Conservation (phyloP, 2,888 invertebrate species). For the Ecliptopera silaceata region DNA sequence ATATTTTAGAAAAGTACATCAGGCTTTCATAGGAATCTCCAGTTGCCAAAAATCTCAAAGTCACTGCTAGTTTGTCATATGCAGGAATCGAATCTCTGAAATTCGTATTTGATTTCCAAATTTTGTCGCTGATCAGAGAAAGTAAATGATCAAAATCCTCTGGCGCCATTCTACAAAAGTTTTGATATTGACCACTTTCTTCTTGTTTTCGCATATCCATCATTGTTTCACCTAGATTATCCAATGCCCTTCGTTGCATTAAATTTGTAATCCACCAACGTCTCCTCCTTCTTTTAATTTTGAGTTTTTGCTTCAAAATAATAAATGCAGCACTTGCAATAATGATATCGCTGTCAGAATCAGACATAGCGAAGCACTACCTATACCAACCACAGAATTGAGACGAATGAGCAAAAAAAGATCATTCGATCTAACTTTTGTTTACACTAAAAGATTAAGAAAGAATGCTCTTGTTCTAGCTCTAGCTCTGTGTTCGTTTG, state of each 20-base stretch:
- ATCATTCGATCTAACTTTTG: slow-evolving; percentile 18
- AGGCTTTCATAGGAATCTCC: slow-evolving; percentile 26
- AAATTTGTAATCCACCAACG: slow-evolving; percentile 32
- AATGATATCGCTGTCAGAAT: slow-evolving; percentile 34
- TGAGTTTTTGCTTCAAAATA: slow-evolving; percentile 32
- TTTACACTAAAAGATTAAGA: slow-evolving; percentile 24
- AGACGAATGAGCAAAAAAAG: slow-evolving; percentile 29
- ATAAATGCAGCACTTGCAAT: slow-evolving; percentile 38
- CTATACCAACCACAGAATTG: slow-evolving; percentile 31
- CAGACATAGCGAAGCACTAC: slow-evolving; percentile 33
- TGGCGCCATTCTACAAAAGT: slow-evolving; percentile 28
- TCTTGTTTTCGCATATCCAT: slow-evolving; percentile 26
- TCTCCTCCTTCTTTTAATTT: slow-evolving; percentile 30
- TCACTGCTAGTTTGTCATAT: slow-evolving; percentile 23
- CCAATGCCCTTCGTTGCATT: slow-evolving; percentile 25
- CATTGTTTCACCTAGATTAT: slow-evolving; percentile 29
- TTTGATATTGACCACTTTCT: slow-evolving; percentile 27
- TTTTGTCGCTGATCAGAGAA: slow-evolving; percentile 22
- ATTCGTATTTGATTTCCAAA: slow-evolving; percentile 30
- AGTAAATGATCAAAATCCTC: slow-evolving; percentile 32
- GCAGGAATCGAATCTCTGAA: slow-evolving; percentile 30
- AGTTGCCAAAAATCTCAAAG: slow-evolving; percentile 10
- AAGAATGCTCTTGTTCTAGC: no score
- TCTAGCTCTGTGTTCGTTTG: no score
- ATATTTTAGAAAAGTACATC: slow-evolving; percentile 26